Evolutionary conservation across 92 coral and sea anemone genomes (phyloP), one percentile per base, ranked within the genome.

Genomic region (Chrysogorgia sp.): DNA sequence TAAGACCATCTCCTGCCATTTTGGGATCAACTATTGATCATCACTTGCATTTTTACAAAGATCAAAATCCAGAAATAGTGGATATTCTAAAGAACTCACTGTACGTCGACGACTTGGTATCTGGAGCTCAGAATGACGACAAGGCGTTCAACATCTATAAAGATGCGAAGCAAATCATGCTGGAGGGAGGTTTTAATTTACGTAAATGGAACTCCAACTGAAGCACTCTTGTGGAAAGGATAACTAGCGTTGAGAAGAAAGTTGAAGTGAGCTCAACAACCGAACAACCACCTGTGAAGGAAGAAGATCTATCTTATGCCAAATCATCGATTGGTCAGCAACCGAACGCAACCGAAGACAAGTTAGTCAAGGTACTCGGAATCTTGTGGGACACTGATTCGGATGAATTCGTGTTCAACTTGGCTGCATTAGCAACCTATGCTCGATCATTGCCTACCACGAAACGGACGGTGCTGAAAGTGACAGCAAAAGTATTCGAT

Each of bases 381-480:
- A 29, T 79, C 40, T 34, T 50, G 8, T 78, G 84, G 84, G 74
- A 84, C 10, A 64, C 74, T 57, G 79, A 37, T 47, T 56, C 55
- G 53, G 88, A 84, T 48, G 66, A 77, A 67, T 69, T 84, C 63
- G 84, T 84, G 80, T 43, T 69, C 19, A 70, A 69, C 63, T 70
- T 84, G 58, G 15, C 52, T 37, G 33, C 74, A 29, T 50, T 84
- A 60, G 75, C 84, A 4, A 49, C 62, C 65, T 52, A 77, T n/a
- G 88, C 88, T 21, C 26, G 67, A 62, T 76, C 81, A 61, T 55
- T 69, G 50, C 65, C 68, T 22, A 61, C 53, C 40, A 37, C 19
- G 28, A 21, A 28, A 24, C 1, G 40, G 40, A 25, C 21, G 34
- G 20, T 67, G n/a, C n/a, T n/a, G n/a, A n/a, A n/a, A n/a, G n/a